These are phyloP conservation scores for Dorcus parallelipipedus DNA, from an alignment of 2,888 invertebrate genomes.

Conservation along the genomic window DNA sequence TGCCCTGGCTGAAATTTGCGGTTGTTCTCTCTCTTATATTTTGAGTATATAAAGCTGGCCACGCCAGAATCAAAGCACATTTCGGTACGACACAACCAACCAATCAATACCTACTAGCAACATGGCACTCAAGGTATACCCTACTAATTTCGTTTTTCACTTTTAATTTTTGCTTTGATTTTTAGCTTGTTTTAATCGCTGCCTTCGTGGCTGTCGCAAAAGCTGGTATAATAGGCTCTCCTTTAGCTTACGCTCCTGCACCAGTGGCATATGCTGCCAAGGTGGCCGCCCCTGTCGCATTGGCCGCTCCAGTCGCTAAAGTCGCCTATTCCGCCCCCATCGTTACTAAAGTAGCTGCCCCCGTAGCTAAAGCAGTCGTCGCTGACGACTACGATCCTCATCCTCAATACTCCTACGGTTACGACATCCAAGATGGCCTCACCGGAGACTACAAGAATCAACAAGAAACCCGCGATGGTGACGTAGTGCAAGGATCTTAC, in stretches of 20 bases:
- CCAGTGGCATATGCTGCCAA: conserved; percentile 30
- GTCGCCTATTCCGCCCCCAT: conserved; percentile 27
- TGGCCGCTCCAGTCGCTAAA: conserved; percentile 21
- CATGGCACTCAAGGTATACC: conserved; percentile 5
- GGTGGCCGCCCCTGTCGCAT: conserved; percentile 26
- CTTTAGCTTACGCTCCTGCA: conserved; percentile 29
- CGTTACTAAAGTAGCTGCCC: conserved; percentile 36
- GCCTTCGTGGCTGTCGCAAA: not conserved
- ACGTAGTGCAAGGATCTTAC: conserved; percentile 55
- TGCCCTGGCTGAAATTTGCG: too few species aligned
- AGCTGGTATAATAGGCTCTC: conserved; percentile 24
- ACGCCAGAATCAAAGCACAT: too few species aligned
- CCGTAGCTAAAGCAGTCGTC: conserved; percentile 38
- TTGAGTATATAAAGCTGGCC: not conserved
- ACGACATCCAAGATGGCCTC: conserved; percentile 55
- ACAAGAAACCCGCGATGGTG: conserved; percentile 52
- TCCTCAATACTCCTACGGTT: conserved; percentile 56
- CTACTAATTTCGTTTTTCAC: not conserved
- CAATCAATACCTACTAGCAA: not conserved
- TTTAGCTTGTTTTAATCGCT: not conserved
- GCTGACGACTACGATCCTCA: conserved; percentile 51
- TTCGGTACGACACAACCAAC: not conserved
- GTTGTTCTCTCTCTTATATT: not conserved
- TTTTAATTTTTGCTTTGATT: not conserved
- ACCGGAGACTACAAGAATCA: conserved; percentile 56